These are phyloP conservation scores for Halictus rubicundus DNA, from an alignment of 1,140 invertebrate species.

Conservation along the genomic window DNA sequence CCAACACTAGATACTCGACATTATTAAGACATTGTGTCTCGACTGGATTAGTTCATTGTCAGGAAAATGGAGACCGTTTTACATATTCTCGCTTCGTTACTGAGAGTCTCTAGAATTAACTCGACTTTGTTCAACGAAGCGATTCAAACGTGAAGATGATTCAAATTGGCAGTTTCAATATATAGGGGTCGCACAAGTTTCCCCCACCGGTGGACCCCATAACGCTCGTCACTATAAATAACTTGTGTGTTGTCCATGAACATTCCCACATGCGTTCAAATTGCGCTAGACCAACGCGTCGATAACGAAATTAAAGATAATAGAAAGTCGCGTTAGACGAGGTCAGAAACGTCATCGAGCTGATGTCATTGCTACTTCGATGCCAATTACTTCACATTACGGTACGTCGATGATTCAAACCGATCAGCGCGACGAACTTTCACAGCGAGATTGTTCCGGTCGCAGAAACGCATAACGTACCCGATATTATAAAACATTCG, in stretches of 20 bases:
- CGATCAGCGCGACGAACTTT: conserved; percentile 4
- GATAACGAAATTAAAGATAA: not conserved
- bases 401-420: conserved; percentile 29
- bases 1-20: no score
- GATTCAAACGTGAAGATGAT: no score
- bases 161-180: no score
- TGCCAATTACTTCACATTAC: conserved; percentile 44
- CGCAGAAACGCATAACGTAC: not conserved
- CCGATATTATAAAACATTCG: no score
- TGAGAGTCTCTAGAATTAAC: no score
- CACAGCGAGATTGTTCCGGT: not conserved
- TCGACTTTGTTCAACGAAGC: no score
- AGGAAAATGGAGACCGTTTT: no score
- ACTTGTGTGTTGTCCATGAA: not conserved
- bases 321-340: not conserved
- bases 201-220: not conserved
- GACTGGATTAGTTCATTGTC: no score
- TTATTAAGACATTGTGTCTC: no score
- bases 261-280: not conserved
- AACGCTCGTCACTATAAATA: not conserved
- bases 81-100: no score
- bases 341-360: not conserved
- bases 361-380: conserved; percentile 62
- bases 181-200: not conserved
- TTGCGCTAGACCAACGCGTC: not conserved